Conservation (phyloP, 2,797 vertebrate genomes). For the Cyclopterus lumpus region DNA sequence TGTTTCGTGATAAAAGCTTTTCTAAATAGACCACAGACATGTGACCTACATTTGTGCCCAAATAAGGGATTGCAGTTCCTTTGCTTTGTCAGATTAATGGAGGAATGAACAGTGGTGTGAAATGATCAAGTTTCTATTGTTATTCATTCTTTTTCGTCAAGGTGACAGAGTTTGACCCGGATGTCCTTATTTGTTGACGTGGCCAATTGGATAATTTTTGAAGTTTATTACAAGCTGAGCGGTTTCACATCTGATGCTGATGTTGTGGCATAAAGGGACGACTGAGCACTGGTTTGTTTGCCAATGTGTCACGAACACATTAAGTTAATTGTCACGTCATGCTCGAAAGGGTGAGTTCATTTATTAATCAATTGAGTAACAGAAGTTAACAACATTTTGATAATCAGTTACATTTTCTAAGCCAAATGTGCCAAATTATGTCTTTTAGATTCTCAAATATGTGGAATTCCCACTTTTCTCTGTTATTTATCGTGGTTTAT, state of each 20-base stretch:
- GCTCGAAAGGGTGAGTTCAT: background rate
- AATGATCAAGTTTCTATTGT: background rate
- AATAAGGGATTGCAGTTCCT: constrained; percentile 15
- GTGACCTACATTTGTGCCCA: constrained; percentile 48
- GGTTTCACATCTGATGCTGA: background rate
- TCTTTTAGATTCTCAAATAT: background rate
- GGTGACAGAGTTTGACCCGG: background rate
- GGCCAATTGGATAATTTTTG: background rate
- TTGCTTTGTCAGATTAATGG: constrained; percentile 15
- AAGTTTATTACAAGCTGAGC: background rate
- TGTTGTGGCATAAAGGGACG: background rate
- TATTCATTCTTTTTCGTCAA: background rate
- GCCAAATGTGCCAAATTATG: background rate
- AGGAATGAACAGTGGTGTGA: constrained; percentile 5
- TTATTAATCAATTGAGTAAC: background rate
- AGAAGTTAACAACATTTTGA: background rate
- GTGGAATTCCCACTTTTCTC: background rate
- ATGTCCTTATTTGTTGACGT: background rate
- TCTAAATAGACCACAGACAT: constrained; percentile 13
- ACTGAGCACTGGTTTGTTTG: background rate
- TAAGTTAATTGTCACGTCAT: background rate
- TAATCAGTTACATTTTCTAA: background rate
- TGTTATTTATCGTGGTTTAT: background rate
- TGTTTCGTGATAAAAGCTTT: constrained; percentile 17
- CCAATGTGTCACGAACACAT: background rate